phyloP scores from a whole-genome alignment of 2,888 invertebrate species.

The Lepidochitona cinerea region DNA sequence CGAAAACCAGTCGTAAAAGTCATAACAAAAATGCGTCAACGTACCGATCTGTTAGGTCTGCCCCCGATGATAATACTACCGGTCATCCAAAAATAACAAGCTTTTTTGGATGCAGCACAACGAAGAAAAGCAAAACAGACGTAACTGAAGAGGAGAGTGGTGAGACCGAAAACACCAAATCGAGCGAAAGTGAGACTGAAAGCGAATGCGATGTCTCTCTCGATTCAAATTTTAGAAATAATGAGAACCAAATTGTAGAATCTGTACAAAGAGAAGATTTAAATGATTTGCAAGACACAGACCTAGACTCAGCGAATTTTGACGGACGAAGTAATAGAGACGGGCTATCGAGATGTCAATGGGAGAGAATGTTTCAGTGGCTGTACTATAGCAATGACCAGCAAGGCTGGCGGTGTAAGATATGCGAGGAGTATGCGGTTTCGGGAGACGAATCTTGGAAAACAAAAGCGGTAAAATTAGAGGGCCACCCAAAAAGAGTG shows the following conservation, averaged over 20 bases:
- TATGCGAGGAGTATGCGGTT: not conserved
- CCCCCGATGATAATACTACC: not conserved
- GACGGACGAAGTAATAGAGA: not conserved
- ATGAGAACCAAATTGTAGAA: not conserved
- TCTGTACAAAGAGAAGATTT: not conserved
- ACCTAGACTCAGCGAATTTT: no score
- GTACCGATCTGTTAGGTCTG: not conserved
- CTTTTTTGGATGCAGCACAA: not conserved
- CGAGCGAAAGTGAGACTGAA: not conserved
- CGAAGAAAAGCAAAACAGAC: no score
- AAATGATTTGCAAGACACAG: not conserved
- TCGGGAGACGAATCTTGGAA: not conserved
- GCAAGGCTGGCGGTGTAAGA: not conserved
- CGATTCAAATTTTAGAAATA: not conserved
- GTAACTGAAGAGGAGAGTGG: not conserved
- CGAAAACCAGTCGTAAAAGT: not conserved
- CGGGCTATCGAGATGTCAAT: not conserved
- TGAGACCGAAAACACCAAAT: not conserved
- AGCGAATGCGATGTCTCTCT: no score
- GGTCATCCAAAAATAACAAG: not conserved
- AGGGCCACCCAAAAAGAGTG: not conserved
- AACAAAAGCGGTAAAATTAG: not conserved
- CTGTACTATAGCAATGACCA: not conserved
- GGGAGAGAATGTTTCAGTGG: not conserved
- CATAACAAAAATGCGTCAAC: not conserved